Evolutionary conservation across 2,888 invertebrate species (phyloP).

Genomic region (Blera fallax): DNA sequence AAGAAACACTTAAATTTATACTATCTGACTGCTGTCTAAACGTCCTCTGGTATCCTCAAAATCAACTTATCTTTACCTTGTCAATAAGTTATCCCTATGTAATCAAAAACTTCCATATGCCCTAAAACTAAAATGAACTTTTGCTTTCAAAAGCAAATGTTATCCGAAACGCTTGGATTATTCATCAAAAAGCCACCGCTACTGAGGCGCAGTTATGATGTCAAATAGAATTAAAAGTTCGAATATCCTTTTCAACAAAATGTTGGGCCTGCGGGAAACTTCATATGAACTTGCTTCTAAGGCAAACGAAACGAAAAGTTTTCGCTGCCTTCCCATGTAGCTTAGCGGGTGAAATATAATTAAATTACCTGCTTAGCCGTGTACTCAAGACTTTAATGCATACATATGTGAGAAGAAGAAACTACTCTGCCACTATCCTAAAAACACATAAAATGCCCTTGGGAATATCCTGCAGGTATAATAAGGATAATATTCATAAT

Average conservation of each 20-base stretch:
- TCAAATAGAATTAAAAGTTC: constrained; percentile 63
- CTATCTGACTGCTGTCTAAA: neutral
- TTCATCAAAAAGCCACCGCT: constrained; percentile 50
- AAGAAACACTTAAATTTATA: neutral
- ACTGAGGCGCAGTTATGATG: constrained; percentile 29
- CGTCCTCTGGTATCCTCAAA: neutral
- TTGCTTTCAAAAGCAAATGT: constrained; percentile 46
- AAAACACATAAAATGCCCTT: constrained; percentile 25
- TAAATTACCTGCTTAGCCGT: constrained; percentile 56
- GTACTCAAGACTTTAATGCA: neutral
- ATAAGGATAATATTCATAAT: constrained; percentile 60
- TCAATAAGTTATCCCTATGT: constrained; percentile 16
- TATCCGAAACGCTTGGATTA: constrained; percentile 46
- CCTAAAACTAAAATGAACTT: constrained; percentile 14
- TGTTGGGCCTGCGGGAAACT: constrained; percentile 23
- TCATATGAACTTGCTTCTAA: constrained; percentile 31
- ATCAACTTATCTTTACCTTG: constrained; percentile 25
- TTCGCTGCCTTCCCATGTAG: neutral
- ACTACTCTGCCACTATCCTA: constrained; percentile 27
- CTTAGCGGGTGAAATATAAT: constrained; percentile 52
- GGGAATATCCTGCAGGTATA: constrained; percentile 39
- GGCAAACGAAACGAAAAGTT: constrained; percentile 52
- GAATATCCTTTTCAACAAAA: constrained; percentile 38
- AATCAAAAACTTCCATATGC: constrained; percentile 34
- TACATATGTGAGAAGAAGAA: neutral